Conservation (phyloP, 2,888 invertebrate genomes). For the Pocota personata region DNA sequence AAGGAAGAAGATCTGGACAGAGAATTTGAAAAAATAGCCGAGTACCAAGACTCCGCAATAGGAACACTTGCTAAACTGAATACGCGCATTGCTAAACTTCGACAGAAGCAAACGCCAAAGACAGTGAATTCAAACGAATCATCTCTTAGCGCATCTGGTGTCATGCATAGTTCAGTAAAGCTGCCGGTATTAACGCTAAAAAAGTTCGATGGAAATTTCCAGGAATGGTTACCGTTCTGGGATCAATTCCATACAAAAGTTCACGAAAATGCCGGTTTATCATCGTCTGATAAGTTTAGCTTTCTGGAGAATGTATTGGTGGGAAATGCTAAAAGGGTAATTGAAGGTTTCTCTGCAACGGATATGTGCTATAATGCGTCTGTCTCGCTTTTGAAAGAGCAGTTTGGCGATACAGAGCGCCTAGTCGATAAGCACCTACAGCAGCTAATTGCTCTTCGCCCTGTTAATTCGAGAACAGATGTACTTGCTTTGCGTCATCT, state of each 20-base stretch:
- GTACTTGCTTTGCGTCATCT: neutral
- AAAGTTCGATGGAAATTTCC: neutral
- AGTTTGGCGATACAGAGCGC: neutral
- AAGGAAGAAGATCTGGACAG: no score
- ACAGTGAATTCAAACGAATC: neutral
- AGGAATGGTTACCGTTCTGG: constrained; percentile 34
- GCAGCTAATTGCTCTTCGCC: no score
- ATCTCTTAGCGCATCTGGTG: neutral
- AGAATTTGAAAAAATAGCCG: no score
- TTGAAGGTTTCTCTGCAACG: neutral
- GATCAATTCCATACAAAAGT: constrained; percentile 28
- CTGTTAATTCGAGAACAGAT: no score
- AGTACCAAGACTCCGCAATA: neutral
- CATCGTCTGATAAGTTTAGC: constrained; percentile 27
- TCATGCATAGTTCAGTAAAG: no score
- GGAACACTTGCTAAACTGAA: neutral
- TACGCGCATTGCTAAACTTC: neutral
- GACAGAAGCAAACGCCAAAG: neutral
- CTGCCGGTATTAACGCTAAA: neutral
- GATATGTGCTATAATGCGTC: constrained; percentile 26
- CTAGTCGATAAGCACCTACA: no score
- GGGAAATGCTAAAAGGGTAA: constrained; percentile 21
- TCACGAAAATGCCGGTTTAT: constrained; percentile 9
- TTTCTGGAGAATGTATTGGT: constrained; percentile 13
- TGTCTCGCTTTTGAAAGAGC: constrained; percentile 24